phyloP scores from a whole-genome alignment of 2,797 vertebrate genomes.

The Limosa lapponica region DNA sequence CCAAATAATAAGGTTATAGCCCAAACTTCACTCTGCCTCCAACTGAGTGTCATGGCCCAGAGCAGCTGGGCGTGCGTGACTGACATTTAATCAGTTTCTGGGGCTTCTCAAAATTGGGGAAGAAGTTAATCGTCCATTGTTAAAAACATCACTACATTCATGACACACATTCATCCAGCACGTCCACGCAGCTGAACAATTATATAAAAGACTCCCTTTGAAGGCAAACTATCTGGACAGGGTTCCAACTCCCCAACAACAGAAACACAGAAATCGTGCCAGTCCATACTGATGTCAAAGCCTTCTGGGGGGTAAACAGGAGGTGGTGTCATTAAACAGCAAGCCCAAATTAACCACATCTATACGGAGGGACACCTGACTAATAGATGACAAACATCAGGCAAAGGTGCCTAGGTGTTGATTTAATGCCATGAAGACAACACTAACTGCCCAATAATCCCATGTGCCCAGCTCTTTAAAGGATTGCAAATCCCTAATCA shows the following conservation, averaged over 20 bases:
- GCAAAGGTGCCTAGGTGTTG: not conserved
- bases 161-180: not conserved
- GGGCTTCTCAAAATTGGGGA: not conserved
- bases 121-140: not conserved
- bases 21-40: not conserved
- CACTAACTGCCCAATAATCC: not conserved
- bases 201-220: slow-evolving; percentile 2
- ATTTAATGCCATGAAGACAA: not conserved
- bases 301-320: accelerated
- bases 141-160: not conserved
- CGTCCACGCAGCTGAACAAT: not conserved
- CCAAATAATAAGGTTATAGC: slow-evolving; percentile 1
- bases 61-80: not conserved
- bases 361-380: not conserved
- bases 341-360: not conserved
- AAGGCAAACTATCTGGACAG: not conserved
- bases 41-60: not conserved
- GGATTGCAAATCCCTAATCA: not conserved
- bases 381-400: not conserved
- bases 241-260: not conserved
- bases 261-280: not conserved
- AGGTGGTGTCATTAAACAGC: not conserved
- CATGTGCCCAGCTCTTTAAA: not conserved
- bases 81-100: not conserved
- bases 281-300: not conserved